Evolutionary conservation across 2,888 invertebrate genomes (phyloP), one percentile per base, ranked within the genome.

Genomic region (Stenodema calcarata): DNA sequence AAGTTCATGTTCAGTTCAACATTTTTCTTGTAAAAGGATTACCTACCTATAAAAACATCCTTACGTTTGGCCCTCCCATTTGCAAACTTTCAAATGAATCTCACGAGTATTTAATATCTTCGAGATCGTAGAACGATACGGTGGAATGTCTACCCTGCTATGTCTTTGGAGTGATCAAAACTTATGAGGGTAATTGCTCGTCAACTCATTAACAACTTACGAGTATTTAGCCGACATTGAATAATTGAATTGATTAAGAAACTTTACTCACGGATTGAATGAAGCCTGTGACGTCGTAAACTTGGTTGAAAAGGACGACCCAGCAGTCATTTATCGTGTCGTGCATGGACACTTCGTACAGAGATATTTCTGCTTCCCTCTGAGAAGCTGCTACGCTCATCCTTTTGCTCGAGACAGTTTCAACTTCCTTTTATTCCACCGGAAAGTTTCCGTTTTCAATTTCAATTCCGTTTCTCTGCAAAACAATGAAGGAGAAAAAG

Each of bases 261-360:
- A 35, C 2, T 75, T 35, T 11, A 62, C 78, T 86, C 44, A 86
- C 95, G 93, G 94, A 93, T 88, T 93, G 92, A 69, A 97, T 91
- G 90, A 97, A 96, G 50, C 93, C 92, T 0, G 96, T 95, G 82
- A 96, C 93, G 90, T 97, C 95, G 91, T 96, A 97, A 14, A 97
- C 95, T 87, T 95, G 94, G 92, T 97, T 97, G 91, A 95, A 96
- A 76, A 97, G 94, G n/a, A 96, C 94, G 81, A 97, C 92, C 97
- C 97, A 97, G 91, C 97, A 97, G 90, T 96, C 95, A 16, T 93
- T 91, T 7, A 91, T 91, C 23, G 93, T 92, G 90, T 96, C 96
- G 90, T 97, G 97, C 90, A 93, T 93, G 6, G 95, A 92, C 3
- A 97, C 95, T 91, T 97, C 95, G 80, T 94, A 76, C n/a, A 87